These are phyloP conservation scores for Neoaliturus tenellus DNA, from an alignment of 2,888 invertebrate species.

Conservation along the genomic window DNA sequence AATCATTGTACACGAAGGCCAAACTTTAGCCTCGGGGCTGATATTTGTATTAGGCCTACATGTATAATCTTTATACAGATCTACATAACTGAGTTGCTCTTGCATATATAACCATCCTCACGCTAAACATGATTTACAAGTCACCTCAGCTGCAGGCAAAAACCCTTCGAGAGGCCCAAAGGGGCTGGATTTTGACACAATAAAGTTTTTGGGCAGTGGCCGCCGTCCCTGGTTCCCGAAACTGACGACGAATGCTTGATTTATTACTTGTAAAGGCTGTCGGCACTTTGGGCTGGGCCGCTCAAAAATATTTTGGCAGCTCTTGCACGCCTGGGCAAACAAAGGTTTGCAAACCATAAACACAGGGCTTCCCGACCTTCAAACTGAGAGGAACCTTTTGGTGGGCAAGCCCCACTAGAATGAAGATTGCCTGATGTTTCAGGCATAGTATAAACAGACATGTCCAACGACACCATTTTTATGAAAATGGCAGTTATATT, in stretches of 20 bases:
- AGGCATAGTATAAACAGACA: too few relatives aligned
- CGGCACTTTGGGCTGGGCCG: neutral
- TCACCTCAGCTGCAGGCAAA: neutral
- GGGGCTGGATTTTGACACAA: conserved; percentile 30
- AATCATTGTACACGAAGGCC: too few relatives aligned
- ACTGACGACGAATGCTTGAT: conserved; percentile 21
- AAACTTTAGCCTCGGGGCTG: too few relatives aligned
- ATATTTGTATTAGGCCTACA: too few relatives aligned
- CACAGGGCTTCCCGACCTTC: conserved; percentile 14
- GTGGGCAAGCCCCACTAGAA: too few relatives aligned
- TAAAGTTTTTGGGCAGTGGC: conserved; percentile 12
- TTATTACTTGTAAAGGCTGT: neutral
- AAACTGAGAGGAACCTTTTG: neutral
- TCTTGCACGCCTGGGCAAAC: neutral
- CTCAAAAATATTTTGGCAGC: conserved; percentile 36
- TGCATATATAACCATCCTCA: too few relatives aligned
- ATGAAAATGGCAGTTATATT: too few relatives aligned
- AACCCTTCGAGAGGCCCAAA: conserved; percentile 18
- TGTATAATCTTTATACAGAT: too few relatives aligned
- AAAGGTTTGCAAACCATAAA: conserved; percentile 19
- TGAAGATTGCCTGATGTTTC: too few relatives aligned
- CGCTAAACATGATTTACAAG: too few relatives aligned
- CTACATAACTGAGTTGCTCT: too few relatives aligned
- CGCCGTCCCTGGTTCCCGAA: conserved; percentile 2
- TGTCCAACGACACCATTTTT: too few relatives aligned